Conservation (phyloP, 2,113 vertebrate genomes). For the Danionella cerebrum region DNA sequence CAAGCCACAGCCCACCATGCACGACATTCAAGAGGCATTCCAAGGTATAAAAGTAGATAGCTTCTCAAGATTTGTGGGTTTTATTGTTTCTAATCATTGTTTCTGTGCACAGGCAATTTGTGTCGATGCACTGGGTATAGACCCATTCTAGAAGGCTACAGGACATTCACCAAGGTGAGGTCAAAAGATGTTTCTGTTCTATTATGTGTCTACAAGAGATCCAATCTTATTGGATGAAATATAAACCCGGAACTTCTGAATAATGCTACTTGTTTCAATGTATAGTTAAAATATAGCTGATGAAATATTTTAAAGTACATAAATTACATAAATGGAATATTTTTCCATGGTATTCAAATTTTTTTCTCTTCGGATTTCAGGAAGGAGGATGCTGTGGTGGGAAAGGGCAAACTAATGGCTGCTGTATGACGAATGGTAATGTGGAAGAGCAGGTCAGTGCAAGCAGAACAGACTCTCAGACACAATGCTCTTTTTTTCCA, state of each 20-base stretch:
- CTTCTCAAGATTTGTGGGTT: no score
- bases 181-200: neutral
- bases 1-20: conserved; percentile 67
- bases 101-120: conserved; percentile 77
- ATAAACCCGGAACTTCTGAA: no score
- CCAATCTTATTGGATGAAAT: no score
- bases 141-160: conserved; percentile 86
- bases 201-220: no score
- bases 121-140: conserved; percentile 95
- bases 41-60: conserved; percentile 86
- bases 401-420: conserved; percentile 54
- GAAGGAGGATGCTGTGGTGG: conserved; percentile 69
- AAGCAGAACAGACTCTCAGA: conserved; percentile 8
- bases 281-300: no score
- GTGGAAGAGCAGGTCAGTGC: conserved; percentile 19
- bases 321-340: no score
- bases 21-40: conserved; percentile 82
- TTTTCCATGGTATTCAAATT: no score
- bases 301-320: no score
- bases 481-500: neutral
- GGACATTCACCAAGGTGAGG: conserved; percentile 81
- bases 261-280: no score
- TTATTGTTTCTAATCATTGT: no score
- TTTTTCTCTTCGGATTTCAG: conserved; percentile 34
- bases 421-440: conserved; percentile 61